Evolutionary conservation across 2,797 vertebrate genomes (phyloP).

Genomic region (Corythornis leucogaster): DNA sequence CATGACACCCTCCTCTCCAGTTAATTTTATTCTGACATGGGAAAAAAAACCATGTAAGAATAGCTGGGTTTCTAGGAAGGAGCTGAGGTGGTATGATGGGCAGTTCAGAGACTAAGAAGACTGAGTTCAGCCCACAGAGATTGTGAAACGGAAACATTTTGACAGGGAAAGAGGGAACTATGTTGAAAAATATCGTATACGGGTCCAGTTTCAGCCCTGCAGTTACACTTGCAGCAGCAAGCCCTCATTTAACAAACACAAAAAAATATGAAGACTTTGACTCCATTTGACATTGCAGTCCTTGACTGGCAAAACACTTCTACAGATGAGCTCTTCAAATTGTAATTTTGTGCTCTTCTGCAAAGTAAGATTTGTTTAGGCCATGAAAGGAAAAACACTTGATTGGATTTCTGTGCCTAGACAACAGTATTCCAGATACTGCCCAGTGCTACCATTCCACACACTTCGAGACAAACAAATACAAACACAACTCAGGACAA

Average conservation of each 20-base stretch:
- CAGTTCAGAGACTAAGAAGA: background rate
- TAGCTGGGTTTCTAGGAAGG: background rate
- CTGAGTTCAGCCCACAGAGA: background rate
- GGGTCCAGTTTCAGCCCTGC: background rate
- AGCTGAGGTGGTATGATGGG: background rate
- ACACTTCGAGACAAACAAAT: background rate
- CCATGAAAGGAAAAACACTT: background rate
- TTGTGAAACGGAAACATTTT: background rate
- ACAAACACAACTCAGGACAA: background rate
- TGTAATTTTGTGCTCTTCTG: conserved; percentile 9
- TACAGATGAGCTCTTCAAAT: conserved; percentile 17
- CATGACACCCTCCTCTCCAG: background rate
- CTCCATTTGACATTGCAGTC: background rate
- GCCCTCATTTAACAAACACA: background rate
- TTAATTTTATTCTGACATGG: background rate
- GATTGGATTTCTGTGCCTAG: background rate
- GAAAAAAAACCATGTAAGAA: background rate
- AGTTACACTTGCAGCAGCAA: conserved; percentile 17
- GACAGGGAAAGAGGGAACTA: background rate
- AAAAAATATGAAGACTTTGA: background rate
- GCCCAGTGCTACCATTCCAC: background rate
- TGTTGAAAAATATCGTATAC: background rate
- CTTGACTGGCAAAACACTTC: conserved; percentile 18
- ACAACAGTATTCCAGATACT: background rate
- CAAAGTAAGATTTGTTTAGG: conserved; percentile 19